Evolutionary conservation across 1,140 invertebrate genomes (phyloP), one percentile per base, ranked within the genome.

Genomic region (Anthonomus grandis): DNA sequence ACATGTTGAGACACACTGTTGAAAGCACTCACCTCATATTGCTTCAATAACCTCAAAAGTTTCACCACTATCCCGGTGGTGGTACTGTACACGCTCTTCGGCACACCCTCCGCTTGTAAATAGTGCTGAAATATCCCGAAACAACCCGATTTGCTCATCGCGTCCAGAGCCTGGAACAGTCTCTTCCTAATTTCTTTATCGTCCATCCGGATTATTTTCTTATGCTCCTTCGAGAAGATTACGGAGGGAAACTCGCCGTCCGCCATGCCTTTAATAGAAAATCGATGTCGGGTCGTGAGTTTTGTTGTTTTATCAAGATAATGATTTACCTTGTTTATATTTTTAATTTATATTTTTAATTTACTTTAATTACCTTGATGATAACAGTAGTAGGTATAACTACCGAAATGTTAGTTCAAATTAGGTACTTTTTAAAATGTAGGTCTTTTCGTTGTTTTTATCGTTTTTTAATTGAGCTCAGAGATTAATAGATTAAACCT

Each of bases 141-240:
- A 17, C 57, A 59, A 13, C 57, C 57, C 1, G 57, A 36, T 34
- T 46, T 38, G 22, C 57, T 59, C 23, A 59, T 46, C 19, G 19
- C 5, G 17, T 59, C 50, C 22, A 59, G 18, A 9, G 50, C 17
- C n/a, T 52, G 21, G 31, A 59, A 37, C 1, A 59, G 19, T 19
- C 57, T 13, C 22, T 59, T 59, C 38, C 50, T 45, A 15, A 59
- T 53, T 39, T 59, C 50, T 13, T 53, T 47, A 21, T 59, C 50
- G 19, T 52, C 45, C 19, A 59, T 8, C 15, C 31, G 34, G 15
- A 59, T 49, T 5, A 59, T 59, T 31, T 59, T 59, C 18, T 27
- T 59, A 3, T 52, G 23, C 34, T 59, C 57, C 31, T 59, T 59
- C 19, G 57, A 59, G 31, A 59, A 59, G 18, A 53, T 59, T 2